phyloP scores from a whole-genome alignment of 2,113 vertebrate genomes.

The Clupea harengus region DNA sequence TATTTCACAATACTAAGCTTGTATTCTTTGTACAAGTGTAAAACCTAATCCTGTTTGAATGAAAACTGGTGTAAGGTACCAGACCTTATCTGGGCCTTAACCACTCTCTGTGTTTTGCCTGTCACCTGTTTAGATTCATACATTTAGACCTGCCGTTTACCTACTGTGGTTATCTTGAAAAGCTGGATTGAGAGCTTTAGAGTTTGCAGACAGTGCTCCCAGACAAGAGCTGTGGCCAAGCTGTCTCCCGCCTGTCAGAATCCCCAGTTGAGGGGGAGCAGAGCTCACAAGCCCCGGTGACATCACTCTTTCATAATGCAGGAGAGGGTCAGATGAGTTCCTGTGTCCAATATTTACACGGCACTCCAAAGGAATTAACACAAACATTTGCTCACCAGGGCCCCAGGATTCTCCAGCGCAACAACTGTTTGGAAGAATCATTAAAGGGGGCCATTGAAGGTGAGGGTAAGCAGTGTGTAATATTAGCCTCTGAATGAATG shows the following conservation, averaged over 20 bases:
- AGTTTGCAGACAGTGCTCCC: not conserved
- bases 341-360: constrained; percentile 35
- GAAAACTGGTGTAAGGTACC: not conserved
- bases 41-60: not conserved
- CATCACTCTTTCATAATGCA: constrained; percentile 13
- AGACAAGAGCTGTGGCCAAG: not conserved
- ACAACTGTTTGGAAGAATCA: not conserved
- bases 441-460: not conserved
- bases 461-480: not conserved
- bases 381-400: constrained; percentile 20
- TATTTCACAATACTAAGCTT: not conserved
- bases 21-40: not conserved
- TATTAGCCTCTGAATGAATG: not conserved
- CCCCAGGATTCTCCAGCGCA: not conserved
- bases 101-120: not conserved
- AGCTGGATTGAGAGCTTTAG: not conserved
- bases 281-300: not conserved
- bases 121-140: not conserved
- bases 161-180: not conserved
- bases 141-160: not conserved
- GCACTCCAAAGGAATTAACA: constrained; percentile 31
- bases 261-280: not conserved
- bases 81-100: not conserved
- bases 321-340: constrained; percentile 35
- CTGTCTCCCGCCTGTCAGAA: not conserved